Conservation (phyloP, 1,140 invertebrate genomes). For the Rhysida immarginata region DNA sequence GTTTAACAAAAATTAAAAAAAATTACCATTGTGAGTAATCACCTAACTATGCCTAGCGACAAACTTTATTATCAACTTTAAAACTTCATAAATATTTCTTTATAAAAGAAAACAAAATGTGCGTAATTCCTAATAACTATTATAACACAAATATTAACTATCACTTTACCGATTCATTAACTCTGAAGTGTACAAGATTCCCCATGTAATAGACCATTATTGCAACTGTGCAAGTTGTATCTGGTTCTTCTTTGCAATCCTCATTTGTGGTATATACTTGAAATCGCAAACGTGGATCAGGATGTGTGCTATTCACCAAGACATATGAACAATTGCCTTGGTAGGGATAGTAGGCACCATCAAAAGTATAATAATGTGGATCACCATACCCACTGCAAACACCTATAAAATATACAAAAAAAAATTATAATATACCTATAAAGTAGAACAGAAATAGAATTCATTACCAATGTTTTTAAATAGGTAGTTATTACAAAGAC, state of each 20-base stretch:
- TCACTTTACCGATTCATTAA: constrained; percentile 16
- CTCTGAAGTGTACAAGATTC: constrained; percentile 37
- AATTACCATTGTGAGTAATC: no score
- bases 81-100: no score
- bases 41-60: no score
- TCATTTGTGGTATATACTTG: constrained; percentile 45
- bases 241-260: constrained; percentile 36
- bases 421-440: background rate
- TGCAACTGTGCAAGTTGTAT: constrained; percentile 41
- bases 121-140: no score
- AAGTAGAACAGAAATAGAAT: constrained; percentile 9
- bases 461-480: constrained; percentile 4
- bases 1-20: no score
- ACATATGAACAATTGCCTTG: constrained; percentile 64
- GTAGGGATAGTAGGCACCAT: constrained; percentile 49
- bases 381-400: constrained; percentile 51
- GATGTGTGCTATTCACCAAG: constrained; percentile 42
- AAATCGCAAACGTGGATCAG: constrained; percentile 24
- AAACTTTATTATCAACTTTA: no score
- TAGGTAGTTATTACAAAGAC: background rate
- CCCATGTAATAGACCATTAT: constrained; percentile 46
- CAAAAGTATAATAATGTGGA: constrained; percentile 54
- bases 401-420: constrained; percentile 25
- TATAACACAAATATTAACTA: no score
- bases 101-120: no score